A percentile compares a stretch with the other conserved stretches of the same genome.
Evolutionary conservation across 1,140 invertebrate genomes (phyloP).

Genomic region (Papilio polyxenes): DNA sequence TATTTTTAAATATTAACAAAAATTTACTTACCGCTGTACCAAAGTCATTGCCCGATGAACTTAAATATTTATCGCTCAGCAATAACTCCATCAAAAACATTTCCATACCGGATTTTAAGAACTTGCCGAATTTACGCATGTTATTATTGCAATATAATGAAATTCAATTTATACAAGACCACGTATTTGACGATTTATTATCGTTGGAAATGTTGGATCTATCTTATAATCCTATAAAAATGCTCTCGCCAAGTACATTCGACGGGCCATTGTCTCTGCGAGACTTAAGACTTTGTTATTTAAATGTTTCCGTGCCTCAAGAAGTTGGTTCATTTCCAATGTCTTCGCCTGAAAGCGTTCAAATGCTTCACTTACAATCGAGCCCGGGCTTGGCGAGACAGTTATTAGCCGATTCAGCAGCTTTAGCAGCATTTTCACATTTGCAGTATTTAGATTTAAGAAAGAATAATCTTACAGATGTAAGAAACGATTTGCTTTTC

Average conservation of each 20-base stretch:
- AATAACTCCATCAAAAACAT: conserved; percentile 84
- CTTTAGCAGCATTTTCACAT: conserved; percentile 85
- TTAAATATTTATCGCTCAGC: conserved; percentile 77
- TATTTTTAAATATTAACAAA: conserved; percentile 89
- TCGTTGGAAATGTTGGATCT: conserved; percentile 87
- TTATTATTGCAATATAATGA: conserved; percentile 86
- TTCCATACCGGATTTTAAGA: conserved; percentile 84
- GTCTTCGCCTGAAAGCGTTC: conserved; percentile 85
- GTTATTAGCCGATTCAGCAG: conserved; percentile 85
- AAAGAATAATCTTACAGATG: conserved; percentile 81
- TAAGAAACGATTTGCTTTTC: conserved; percentile 84
- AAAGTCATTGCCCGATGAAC: conserved; percentile 75
- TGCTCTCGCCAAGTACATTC: conserved; percentile 84
- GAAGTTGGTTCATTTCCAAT: conserved; percentile 86
- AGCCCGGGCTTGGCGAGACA: conserved; percentile 86
- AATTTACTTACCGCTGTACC: conserved; percentile 87
- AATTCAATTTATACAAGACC: conserved; percentile 84
- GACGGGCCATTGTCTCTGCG: conserved; percentile 84
- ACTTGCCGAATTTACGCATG: conserved; percentile 85
- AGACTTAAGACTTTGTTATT: conserved; percentile 84
- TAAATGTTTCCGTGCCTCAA: conserved; percentile 82
- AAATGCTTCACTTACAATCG: conserved; percentile 86
- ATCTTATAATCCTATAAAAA: conserved; percentile 88
- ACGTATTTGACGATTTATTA: conserved; percentile 84
- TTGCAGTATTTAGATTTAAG: conserved; percentile 86